These are phyloP conservation scores for Fopius arisanus DNA, from an alignment of 1,140 invertebrate species.

Conservation along the genomic window DNA sequence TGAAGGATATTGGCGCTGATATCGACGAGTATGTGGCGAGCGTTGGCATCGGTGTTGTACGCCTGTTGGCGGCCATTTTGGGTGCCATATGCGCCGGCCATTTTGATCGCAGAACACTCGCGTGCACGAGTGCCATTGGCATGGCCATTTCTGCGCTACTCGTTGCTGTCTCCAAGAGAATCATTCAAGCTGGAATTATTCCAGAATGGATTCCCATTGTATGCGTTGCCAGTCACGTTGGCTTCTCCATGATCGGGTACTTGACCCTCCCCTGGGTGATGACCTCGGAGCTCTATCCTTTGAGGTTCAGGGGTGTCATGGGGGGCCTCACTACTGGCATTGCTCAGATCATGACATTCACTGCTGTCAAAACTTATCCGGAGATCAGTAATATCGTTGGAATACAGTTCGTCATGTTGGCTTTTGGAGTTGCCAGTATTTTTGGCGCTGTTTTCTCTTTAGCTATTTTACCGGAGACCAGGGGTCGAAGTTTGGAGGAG, in stretches of 20 bases:
- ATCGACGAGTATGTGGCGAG: slow-evolving; percentile 75
- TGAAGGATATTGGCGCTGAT: slow-evolving; percentile 72
- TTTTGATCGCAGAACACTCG: slow-evolving; percentile 72
- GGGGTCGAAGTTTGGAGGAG: slow-evolving; percentile 79
- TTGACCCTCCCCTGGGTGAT: slow-evolving; percentile 79
- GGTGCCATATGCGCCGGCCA: slow-evolving; percentile 71
- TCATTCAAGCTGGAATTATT: slow-evolving; percentile 12
- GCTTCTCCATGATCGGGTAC: slow-evolving; percentile 77
- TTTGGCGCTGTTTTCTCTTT: slow-evolving; percentile 73
- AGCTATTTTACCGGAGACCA: slow-evolving; percentile 81
- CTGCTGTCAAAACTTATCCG: slow-evolving; percentile 75
- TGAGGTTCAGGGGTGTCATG: slow-evolving; percentile 73
- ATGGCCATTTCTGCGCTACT: slow-evolving; percentile 71
- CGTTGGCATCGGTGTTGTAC: slow-evolving; percentile 73
- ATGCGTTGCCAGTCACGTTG: slow-evolving; percentile 73
- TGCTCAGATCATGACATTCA: slow-evolving; percentile 76
- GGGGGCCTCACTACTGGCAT: slow-evolving; percentile 75
- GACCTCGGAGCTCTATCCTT: slow-evolving; percentile 77
- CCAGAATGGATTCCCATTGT: slow-evolving; percentile 66
- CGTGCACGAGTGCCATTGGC: slow-evolving; percentile 71
- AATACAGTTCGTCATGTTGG: slow-evolving; percentile 77
- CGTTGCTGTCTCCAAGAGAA: slow-evolving; percentile 56
- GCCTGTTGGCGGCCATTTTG: slow-evolving; percentile 11
- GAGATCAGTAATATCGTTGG: slow-evolving; percentile 67
- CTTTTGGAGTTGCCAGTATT: slow-evolving; percentile 76